phyloP scores from a whole-genome alignment of 2,113 vertebrate genomes.

The Orthochromis malagaraziensis region DNA sequence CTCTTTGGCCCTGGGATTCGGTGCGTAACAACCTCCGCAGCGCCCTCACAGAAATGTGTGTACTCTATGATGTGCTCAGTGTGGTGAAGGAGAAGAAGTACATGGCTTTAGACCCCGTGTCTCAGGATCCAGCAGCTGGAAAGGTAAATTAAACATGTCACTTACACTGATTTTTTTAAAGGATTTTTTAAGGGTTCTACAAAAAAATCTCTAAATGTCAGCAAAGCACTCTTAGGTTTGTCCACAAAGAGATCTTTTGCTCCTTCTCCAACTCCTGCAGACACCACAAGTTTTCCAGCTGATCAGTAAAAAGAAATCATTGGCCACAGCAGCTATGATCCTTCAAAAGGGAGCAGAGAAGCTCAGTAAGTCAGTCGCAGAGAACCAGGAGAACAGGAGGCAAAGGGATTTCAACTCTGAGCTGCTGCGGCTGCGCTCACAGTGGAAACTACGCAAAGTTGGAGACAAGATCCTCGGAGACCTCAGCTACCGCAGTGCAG shows the following conservation, averaged over 20 bases:
- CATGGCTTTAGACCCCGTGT: constrained; percentile 94
- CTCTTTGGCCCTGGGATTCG: constrained; percentile 97
- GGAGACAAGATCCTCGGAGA: constrained; percentile 98
- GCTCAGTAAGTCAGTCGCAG: constrained; percentile 86
- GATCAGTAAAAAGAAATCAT: constrained; percentile 92
- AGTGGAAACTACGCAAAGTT: constrained; percentile 97
- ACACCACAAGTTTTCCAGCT: constrained; percentile 89
- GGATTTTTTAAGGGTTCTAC: background rate
- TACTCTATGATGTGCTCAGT: constrained; percentile 90
- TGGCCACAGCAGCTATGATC: constrained; percentile 90
- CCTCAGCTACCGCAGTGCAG: constrained; percentile 95
- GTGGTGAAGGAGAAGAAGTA: constrained; percentile 96
- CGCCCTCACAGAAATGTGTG: constrained; percentile 93
- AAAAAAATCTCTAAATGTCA: background rate
- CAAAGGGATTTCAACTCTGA: constrained; percentile 97
- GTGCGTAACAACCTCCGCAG: constrained; percentile 91
- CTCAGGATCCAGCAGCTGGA: constrained; percentile 75
- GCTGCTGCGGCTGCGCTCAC: constrained; percentile 87
- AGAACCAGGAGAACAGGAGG: constrained; percentile 91
- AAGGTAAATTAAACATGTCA: constrained; percentile 50
- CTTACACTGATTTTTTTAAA: background rate
- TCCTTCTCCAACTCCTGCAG: constrained; percentile 39
- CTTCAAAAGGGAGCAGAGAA: constrained; percentile 92
- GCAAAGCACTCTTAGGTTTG: background rate
- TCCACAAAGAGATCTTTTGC: background rate